These are phyloP conservation scores for Podabrus alpinus DNA, from an alignment of 2,888 invertebrate species.

Conservation along the genomic window DNA sequence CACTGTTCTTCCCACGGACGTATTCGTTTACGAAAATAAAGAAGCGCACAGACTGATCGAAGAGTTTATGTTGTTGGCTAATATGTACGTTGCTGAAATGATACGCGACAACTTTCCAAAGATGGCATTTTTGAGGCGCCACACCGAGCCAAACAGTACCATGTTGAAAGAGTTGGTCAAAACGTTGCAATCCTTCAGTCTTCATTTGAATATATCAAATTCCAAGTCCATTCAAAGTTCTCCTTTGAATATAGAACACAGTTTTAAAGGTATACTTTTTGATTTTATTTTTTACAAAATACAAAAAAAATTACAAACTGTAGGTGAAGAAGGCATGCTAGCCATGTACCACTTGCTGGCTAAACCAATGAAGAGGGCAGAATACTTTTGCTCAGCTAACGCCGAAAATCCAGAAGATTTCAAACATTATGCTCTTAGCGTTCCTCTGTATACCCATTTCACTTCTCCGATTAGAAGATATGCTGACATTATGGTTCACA, in stretches of 20 bases:
- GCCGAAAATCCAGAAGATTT: conserved; percentile 55
- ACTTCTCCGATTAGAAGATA: conserved; percentile 91
- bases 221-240: conserved; percentile 68
- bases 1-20: conserved; percentile 73
- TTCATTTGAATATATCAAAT: conserved; percentile 72
- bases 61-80: conserved; percentile 95
- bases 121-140: conserved; percentile 79
- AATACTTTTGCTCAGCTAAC: conserved; percentile 67
- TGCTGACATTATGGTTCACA: conserved; percentile 90
- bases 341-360: conserved; percentile 78
- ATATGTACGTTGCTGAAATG: conserved; percentile 83
- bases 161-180: conserved; percentile 65
- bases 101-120: conserved; percentile 74
- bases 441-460: conserved; percentile 93
- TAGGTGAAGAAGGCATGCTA: conserved; percentile 51
- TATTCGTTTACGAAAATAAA: conserved; percentile 70
- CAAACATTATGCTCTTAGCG: conserved; percentile 87
- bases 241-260: neutral
- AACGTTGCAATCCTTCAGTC: conserved; percentile 67
- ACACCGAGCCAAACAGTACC: conserved; percentile 76
- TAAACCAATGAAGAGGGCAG: conserved; percentile 83
- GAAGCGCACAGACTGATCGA: conserved; percentile 90
- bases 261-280: no score
- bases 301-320: conserved; percentile 20
- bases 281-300: neutral